Evolutionary conservation across 2,888 invertebrate genomes (phyloP), one percentile per base, ranked within the genome.

Genomic region (Cephus pulcher): DNA sequence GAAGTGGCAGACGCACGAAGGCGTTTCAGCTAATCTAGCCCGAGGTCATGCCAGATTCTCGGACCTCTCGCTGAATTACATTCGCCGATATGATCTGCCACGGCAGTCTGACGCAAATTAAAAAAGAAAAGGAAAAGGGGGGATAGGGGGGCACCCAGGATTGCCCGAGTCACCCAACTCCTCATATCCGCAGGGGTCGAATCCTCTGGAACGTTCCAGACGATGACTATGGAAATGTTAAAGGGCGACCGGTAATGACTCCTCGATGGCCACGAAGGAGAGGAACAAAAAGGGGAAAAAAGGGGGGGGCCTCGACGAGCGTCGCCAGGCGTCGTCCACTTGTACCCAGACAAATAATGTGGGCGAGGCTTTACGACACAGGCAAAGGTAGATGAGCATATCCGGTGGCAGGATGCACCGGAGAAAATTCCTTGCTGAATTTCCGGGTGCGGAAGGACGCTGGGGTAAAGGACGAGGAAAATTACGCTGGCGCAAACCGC

Each of bases 1-100:
- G 23, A 56, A 56, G 56, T 23, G 56, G 76, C 76, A 83, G 77
- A 86, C 85, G 85, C 82, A 85, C 82, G 86, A 84, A 84, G 83
- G 82, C 84, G 79, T 23, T 23, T 56, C 56, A 9, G 56, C 23
- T 23, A 56, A 56, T 56, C 23, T 23, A 56, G 9, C 9, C 23
- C 56, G 1, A 23, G 56, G 56, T 56, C 56, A 56, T 23, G 23
- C 23, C 23, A 2, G 6, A 56, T 56, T 56, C 23, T 9, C 9
- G 23, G 56, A 56, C 56, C 56, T 56, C 23, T 23, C 23, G 56
- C 56, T 56, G 56, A 56, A 56, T 56, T 23, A 56, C 0, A 1
- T 6, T 56, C 9, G 56, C 56, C 56, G 56, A 56, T 56, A 56
- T 2, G 56, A 56, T 23, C 56, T 56, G 56, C 9, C 56, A 9